These are phyloP conservation scores for Drosophila bocqueti DNA, from an alignment of 1,140 invertebrate genomes.

Conservation along the genomic window DNA sequence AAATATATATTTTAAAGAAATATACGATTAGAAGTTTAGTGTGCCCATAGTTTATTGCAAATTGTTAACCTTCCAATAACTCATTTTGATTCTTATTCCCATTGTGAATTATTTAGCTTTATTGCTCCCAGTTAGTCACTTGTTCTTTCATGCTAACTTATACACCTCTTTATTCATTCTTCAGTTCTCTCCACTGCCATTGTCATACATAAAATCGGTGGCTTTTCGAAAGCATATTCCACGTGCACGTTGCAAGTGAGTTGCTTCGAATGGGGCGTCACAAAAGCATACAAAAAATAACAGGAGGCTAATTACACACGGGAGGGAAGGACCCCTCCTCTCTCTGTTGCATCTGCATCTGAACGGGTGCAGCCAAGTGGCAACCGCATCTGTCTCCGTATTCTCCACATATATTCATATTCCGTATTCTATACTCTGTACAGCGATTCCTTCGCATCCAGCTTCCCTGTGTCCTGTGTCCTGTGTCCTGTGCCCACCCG, in stretches of 20 bases:
- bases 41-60: not conserved
- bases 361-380: slow-evolving; percentile 63
- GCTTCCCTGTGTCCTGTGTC: not conserved
- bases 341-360: slow-evolving; percentile 20
- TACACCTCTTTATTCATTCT: not conserved
- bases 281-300: not conserved
- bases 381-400: slow-evolving; percentile 47
- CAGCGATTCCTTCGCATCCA: not conserved
- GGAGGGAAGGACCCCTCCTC: not conserved
- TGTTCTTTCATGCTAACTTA: not conserved
- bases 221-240: slow-evolving; percentile 12
- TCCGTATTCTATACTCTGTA: not conserved
- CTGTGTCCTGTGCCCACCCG: slow-evolving; percentile 32
- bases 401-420: slow-evolving; percentile 1
- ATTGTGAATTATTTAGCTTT: not conserved
- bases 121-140: not conserved
- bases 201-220: not conserved
- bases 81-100: not conserved
- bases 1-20: not conserved
- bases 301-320: slow-evolving; percentile 40
- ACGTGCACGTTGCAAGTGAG: slow-evolving; percentile 13
- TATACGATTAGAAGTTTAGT: too few relatives aligned
- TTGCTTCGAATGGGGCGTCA: not conserved
- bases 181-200: not conserved
- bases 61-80: not conserved